Percentiles rank a stretch among this genome's conserved stretches.
phyloP scores from a whole-genome alignment of 2,888 invertebrate species.

The Andrena dorsata region DNA sequence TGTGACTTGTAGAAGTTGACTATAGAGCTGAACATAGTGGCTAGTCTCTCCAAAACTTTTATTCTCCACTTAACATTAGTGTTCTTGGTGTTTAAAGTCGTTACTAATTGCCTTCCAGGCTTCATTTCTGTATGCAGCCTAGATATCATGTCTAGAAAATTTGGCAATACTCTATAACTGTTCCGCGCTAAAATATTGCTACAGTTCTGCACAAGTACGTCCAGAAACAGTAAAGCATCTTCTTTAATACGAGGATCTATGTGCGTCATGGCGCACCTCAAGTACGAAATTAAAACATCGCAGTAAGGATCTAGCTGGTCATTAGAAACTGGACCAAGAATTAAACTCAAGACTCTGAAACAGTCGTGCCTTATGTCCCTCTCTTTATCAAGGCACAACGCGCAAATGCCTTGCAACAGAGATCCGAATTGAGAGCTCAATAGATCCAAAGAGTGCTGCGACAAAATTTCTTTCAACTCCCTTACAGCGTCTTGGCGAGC shows the following conservation, averaged over 20 bases:
- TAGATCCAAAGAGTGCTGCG: slow-evolving; percentile 84
- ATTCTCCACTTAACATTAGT: slow-evolving; percentile 93
- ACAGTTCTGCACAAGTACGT: slow-evolving; percentile 90
- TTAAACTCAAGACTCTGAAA: slow-evolving; percentile 86
- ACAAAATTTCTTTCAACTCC: slow-evolving; percentile 88
- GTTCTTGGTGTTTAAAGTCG: slow-evolving; percentile 90
- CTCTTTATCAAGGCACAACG: slow-evolving; percentile 91
- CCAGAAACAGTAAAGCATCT: slow-evolving; percentile 92
- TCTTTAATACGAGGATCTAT: slow-evolving; percentile 92
- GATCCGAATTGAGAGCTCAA: slow-evolving; percentile 88
- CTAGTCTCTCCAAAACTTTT: slow-evolving; percentile 90
- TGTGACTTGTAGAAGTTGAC: slow-evolving; percentile 72
- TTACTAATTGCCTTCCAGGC: slow-evolving; percentile 89
- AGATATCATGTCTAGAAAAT: slow-evolving; percentile 94
- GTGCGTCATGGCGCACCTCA: slow-evolving; percentile 96
- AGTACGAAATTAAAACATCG: slow-evolving; percentile 91
- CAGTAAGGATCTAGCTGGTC: slow-evolving; percentile 90
- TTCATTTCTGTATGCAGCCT: slow-evolving; percentile 88
- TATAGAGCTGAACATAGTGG: slow-evolving; percentile 87
- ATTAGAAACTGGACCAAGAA: slow-evolving; percentile 84
- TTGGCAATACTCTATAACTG: slow-evolving; percentile 90
- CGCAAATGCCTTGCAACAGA: slow-evolving; percentile 89
- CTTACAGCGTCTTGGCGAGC: slow-evolving; percentile 89
- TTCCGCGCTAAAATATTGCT: slow-evolving; percentile 89
- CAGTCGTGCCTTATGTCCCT: slow-evolving; percentile 87